These are phyloP conservation scores for Prosopocoilus inquinatus DNA, from an alignment of 2,888 invertebrate genomes.

Conservation along the genomic window DNA sequence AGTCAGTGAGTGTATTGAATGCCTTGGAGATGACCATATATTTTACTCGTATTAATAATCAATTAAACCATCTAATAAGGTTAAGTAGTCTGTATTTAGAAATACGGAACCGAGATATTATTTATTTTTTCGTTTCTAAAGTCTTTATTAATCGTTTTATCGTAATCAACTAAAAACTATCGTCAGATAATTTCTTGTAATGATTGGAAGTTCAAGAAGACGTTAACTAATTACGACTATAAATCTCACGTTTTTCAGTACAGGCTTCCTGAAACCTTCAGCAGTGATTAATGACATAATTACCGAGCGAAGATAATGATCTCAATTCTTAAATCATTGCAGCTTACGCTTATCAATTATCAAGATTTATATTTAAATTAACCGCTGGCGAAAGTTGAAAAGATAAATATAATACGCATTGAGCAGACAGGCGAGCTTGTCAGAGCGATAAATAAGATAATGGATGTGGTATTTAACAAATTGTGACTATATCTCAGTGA, in stretches of 20 bases:
- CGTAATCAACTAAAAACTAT: no score
- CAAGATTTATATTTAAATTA: conserved; percentile 20
- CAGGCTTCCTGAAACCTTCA: conserved; percentile 25
- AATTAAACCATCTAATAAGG: no score
- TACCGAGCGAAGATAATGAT: conserved; percentile 33
- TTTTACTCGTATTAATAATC: no score
- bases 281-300: conserved; percentile 38
- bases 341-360: conserved; percentile 17
- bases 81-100: no score
- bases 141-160: no score
- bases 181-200: no score
- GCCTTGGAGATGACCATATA: no score
- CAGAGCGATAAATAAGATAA: conserved; percentile 29
- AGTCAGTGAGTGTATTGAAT: no score
- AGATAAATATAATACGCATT: no score
- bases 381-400: conserved; percentile 8
- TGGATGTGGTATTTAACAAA: conserved; percentile 34
- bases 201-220: conserved; percentile 14
- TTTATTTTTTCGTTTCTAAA: no score
- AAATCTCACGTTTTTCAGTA: conserved; percentile 24
- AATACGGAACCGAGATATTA: no score
- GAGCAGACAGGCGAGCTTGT: conserved; percentile 25
- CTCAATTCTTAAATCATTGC: conserved; percentile 9
- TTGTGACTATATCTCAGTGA: conserved; percentile 31
- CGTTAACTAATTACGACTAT: conserved; percentile 36